Evolutionary conservation across 2,113 vertebrate genomes (phyloP), one percentile per base, ranked within the genome.

Genomic region (Scopus umbretta): DNA sequence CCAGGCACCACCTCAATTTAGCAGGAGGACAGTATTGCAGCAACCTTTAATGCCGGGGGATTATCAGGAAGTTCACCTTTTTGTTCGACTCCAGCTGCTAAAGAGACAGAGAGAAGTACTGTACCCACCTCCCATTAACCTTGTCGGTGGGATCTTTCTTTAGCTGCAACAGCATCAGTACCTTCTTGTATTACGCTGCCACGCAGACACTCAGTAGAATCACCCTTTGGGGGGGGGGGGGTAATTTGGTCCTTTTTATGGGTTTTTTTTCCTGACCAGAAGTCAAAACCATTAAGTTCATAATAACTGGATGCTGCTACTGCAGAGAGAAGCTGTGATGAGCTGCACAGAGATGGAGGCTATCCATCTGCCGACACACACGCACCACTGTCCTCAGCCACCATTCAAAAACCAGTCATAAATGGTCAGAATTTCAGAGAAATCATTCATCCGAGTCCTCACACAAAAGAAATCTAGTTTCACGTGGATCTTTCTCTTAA

Each of bases 401-500:
- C 62, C 1, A 0, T 4, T 21, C 25, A 63, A 34, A 88, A 71
- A 4, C 1, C 32, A 3, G 34, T 9, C 7, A 2, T 17, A 55
- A 90, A 88, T 1, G 42, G 21, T 2, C 70, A 71, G 56, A 56
- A 81, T 5, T 53, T 6, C 34, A 65, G 10, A 53, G 17, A 52
- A 75, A 42, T 11, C 7, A 9, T 15, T 34, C 55, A 29, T 20
- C 63, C 1, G 13, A 16, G 45, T 13, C 30, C 2, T 1, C 47
- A 47, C 21, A 14, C 27, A n/a, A 30, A 16, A 45, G 5, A 53
- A 29, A 74, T 20, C 34, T 9, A 13, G 5, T 49, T 56, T 34
- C n/a, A 34, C 32, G 1, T 6, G 4, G 43, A 34, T 52, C 21
- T 58, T 52, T 13, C 27, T 2, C 45, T 66, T 36, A 6, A 38